A percentile compares a stretch with the other conserved stretches of the same genome.
phyloP scores from a whole-genome alignment of 1,140 invertebrate genomes.

The Heterodera schachtii region DNA sequence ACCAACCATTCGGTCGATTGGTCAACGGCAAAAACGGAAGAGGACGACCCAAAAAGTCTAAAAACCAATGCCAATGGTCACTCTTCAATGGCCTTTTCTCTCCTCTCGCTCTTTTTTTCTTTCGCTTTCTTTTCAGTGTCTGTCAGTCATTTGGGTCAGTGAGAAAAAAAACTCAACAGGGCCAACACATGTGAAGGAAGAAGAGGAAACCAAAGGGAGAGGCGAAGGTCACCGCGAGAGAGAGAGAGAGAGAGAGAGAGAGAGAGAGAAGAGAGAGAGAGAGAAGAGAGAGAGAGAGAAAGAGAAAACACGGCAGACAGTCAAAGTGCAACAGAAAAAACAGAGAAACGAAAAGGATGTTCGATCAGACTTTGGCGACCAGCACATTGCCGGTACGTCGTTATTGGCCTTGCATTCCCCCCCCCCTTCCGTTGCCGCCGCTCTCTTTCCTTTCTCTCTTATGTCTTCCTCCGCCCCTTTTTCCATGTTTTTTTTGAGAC shows the following conservation, averaged over 20 bases:
- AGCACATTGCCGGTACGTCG: too few species aligned
- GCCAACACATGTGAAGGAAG: constrained; percentile 5
- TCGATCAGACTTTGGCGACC: neutral
- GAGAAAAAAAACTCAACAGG: constrained; percentile 20
- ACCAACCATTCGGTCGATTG: constrained; percentile 1
- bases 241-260: too few species aligned
- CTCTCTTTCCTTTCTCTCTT: too few species aligned
- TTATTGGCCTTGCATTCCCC: too few species aligned
- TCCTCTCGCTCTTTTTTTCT: neutral
- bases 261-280: neutral
- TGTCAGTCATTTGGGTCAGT: neutral
- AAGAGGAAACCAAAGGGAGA: neutral
- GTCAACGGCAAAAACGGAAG: constrained; percentile 13
- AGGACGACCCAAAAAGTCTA: neutral
- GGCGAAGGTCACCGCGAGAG: neutral
- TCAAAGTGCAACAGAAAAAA: neutral
- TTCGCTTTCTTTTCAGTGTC: neutral
- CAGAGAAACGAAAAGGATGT: neutral
- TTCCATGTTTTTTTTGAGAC: too few species aligned
- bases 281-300: neutral
- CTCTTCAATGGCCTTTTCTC: neutral
- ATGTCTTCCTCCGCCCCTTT: too few species aligned
- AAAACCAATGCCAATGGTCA: neutral
- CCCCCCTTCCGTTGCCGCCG: too few species aligned
- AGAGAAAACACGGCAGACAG: neutral